A percentile compares a stretch with the other conserved stretches of the same genome.
These are phyloP conservation scores for Megalopta genalis DNA, from an alignment of 1,140 invertebrate species.

Conservation along the genomic window DNA sequence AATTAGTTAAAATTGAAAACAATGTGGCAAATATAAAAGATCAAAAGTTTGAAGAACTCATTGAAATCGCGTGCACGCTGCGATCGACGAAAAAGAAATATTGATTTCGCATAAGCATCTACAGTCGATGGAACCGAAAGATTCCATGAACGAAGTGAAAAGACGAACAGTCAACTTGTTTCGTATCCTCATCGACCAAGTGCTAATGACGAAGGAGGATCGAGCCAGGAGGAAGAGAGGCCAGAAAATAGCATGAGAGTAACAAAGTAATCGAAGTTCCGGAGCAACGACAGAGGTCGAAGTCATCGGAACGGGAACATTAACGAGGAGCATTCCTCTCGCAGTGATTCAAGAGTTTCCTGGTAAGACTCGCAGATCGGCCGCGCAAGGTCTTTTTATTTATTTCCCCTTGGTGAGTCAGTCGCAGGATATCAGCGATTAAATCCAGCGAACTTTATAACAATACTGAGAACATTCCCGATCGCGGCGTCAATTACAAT, in stretches of 20 bases:
- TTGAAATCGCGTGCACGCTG: too few relatives aligned
- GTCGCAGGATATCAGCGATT: constrained; percentile 76
- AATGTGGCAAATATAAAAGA: too few relatives aligned
- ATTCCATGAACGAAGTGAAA: too few relatives aligned
- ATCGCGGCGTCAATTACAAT: constrained; percentile 28
- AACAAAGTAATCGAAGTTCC: neutral
- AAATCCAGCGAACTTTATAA: constrained; percentile 70
- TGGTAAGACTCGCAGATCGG: constrained; percentile 23
- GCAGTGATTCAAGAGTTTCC: constrained; percentile 47
- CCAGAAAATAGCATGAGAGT: neutral
- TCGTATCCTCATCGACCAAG: neutral
- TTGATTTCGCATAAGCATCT: too few relatives aligned
- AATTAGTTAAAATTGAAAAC: too few relatives aligned
- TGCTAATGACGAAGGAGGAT: neutral
- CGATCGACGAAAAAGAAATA: too few relatives aligned
- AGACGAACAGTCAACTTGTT: neutral
- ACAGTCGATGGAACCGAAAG: too few relatives aligned
- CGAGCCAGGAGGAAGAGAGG: neutral
- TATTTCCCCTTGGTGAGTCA: constrained; percentile 64
- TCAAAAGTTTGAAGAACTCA: too few relatives aligned
- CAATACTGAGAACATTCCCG: constrained; percentile 77
- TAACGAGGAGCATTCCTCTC: constrained; percentile 19
- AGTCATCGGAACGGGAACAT: neutral
- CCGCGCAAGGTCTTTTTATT: constrained; percentile 57
- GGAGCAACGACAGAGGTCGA: neutral